phyloP scores from a whole-genome alignment of 1,140 invertebrate species.

The Brachionus manjavacas region DNA sequence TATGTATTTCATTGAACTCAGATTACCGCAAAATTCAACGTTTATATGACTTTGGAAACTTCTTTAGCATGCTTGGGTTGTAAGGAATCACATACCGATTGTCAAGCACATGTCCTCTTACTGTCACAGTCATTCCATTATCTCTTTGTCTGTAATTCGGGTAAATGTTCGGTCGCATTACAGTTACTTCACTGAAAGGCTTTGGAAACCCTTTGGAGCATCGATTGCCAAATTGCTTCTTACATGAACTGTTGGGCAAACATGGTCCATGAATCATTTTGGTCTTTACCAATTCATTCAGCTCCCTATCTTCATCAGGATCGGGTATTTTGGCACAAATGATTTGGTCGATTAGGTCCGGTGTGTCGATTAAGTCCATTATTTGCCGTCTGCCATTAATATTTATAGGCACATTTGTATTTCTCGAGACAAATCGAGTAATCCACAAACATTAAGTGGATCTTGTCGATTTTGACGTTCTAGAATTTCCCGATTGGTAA shows the following conservation, averaged over 20 bases:
- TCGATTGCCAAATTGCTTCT: background rate
- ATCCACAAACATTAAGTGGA: background rate
- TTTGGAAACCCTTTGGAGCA: background rate
- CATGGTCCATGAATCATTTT: background rate
- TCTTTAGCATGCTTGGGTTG: background rate
- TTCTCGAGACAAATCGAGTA: background rate
- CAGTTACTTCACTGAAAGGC: background rate
- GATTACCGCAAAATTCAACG: background rate
- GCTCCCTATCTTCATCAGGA: background rate
- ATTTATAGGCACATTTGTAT: background rate
- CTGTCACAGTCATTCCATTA: background rate
- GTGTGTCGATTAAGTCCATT: background rate
- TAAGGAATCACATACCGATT: background rate
- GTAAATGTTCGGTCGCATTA: background rate
- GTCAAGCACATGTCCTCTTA: background rate
- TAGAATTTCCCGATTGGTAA: background rate
- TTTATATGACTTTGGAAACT: background rate
- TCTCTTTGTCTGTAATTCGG: background rate
- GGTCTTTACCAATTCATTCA: background rate
- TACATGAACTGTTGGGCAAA: background rate
- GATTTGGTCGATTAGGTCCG: too few relatives aligned
- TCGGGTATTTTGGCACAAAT: background rate
- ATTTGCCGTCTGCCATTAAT: background rate
- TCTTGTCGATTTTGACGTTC: background rate
- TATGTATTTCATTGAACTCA: background rate